Base-by-base conservation (phyloP, 2,888 invertebrate species). In the Pediacus dermestoides region DNA sequence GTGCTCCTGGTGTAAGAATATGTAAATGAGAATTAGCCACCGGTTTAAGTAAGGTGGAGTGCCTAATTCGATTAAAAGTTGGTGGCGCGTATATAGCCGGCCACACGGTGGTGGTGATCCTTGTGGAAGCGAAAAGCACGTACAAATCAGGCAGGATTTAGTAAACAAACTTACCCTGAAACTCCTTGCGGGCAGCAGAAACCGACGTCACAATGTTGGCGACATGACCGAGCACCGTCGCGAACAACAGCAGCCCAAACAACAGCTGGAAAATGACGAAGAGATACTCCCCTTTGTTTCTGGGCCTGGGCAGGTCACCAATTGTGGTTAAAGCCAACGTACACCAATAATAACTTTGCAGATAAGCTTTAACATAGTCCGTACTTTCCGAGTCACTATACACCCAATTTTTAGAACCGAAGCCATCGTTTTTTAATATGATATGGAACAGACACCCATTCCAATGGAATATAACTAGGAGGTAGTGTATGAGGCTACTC, bases 391-490 rank as follows among this genome's bases (percentile, higher is more conserved):
- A 82, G 68, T 88, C 88, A 68, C 82, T 83, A 71, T 87, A 70
- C 71, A 89, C 89, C 90, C 90, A 90, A 72, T 89, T 88, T 73
- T 86, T 86, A 73, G 88, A 88, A 63, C 91, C 91, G 73, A 92
- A 92, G 58, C 90, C 91, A 75, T 90, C 87, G 76, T 91, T 91
- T 77, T 91, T 90, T 78, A 89, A 85, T 70, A 94, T 90, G 70
- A 96, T 87, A 78, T 94, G 91, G 77, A 93, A 95, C 72, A 97
- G 80, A 76, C 96, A 97, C 67, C 95, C 95, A 74, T 97, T 97
- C 96, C 96, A 97, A 79, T 97, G 97, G 76, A 96, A 96, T 73
- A 96, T 91, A 74, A 94, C 94, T 74, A 95, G 78, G 67, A 95
- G 81, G 78, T 94, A 94, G 78, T 95, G 94, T 73, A 91, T 88